These are phyloP conservation scores for Leucophenga maculata DNA, from an alignment of 2,888 invertebrate genomes.

Conservation along the genomic window DNA sequence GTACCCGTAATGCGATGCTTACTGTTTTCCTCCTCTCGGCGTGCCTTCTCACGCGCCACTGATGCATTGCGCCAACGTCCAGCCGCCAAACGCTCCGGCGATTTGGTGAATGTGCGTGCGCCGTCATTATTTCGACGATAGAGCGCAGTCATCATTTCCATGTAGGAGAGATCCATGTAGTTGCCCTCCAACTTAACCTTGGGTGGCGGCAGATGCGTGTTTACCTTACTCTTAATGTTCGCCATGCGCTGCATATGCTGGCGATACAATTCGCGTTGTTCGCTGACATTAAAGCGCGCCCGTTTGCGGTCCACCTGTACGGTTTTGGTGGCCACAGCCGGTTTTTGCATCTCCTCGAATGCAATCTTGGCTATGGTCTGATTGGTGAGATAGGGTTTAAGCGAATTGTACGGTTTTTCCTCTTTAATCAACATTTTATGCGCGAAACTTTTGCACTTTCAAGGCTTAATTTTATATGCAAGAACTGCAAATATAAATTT, in stretches of 20 bases:
- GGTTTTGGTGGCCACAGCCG: background rate
- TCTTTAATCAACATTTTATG: conserved; percentile 2
- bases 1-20: conserved; percentile 47
- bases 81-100: conserved; percentile 52
- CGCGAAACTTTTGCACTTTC: background rate
- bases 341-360: background rate
- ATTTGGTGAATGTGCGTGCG: conserved; percentile 49
- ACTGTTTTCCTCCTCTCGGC: conserved; percentile 47
- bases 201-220: conserved; percentile 49
- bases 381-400: background rate
- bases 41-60: conserved; percentile 50
- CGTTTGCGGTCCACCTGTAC: background rate
- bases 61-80: conserved; percentile 50
- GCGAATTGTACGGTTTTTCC: background rate
- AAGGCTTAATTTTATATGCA: no score
- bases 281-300: conserved; percentile 25
- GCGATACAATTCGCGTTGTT: conserved; percentile 53
- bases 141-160: conserved; percentile 59
- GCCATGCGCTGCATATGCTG: conserved; percentile 58
- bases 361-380: background rate
- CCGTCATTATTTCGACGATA: conserved; percentile 46
- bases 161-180: conserved; percentile 52
- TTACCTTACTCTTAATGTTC: conserved; percentile 58
- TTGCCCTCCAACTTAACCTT: conserved; percentile 46
- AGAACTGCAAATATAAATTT: no score